Conservation (phyloP, 2,797 vertebrate species). For the Iguana delicatissima region DNA sequence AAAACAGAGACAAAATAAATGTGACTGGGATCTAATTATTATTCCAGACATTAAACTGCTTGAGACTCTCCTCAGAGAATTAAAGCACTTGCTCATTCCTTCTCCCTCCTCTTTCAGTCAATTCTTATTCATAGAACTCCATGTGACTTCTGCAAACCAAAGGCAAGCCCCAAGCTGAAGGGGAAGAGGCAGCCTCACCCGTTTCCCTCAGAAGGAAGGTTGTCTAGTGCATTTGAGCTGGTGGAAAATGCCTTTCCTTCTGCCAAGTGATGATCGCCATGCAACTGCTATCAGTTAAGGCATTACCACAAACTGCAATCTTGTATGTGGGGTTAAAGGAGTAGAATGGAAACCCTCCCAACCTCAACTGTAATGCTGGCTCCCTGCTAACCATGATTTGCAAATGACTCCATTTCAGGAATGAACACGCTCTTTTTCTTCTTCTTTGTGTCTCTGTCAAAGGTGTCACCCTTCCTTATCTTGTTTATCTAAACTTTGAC, state of each 20-base stretch:
- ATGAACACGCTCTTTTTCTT: not conserved
- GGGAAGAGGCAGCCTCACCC: not conserved
- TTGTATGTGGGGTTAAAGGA: not conserved
- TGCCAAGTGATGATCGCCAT: not conserved
- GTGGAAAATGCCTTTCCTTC: not conserved
- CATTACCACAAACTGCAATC: not conserved
- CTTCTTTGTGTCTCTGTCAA: not conserved
- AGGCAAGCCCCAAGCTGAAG: not conserved
- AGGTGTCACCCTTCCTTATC: not conserved
- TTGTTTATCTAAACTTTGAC: not conserved
- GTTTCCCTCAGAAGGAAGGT: not conserved
- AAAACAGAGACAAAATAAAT: not conserved
- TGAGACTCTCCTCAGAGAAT: not conserved
- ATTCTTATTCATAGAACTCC: not conserved
- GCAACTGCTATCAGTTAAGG: not conserved
- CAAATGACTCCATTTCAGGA: not conserved
- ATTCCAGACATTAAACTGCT: not conserved
- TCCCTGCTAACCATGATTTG: not conserved
- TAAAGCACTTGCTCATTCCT: slow-evolving; percentile 3
- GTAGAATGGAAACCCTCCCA: not conserved
- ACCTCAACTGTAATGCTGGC: not conserved
- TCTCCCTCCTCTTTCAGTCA: not conserved
- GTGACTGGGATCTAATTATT: not conserved
- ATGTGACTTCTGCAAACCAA: not conserved
- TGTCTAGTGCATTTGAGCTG: not conserved